A percentile compares a stretch with the other conserved stretches of the same genome.
Evolutionary conservation across 1,140 invertebrate genomes (phyloP).

Genomic region (Coboldia fuscipes): DNA sequence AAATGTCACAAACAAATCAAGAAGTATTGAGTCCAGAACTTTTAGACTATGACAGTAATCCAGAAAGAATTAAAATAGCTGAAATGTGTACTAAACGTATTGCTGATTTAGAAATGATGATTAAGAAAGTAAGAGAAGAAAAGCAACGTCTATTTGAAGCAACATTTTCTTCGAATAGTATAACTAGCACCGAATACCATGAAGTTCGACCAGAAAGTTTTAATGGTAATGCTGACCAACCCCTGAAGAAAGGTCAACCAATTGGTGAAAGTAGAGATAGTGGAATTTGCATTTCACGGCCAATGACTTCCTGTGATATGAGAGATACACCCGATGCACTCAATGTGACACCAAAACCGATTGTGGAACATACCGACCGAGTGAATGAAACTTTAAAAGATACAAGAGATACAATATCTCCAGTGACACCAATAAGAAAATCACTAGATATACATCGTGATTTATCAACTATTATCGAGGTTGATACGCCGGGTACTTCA

Average conservation of each 20-base stretch:
- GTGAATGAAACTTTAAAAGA: no score
- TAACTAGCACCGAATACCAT: constrained; percentile 6
- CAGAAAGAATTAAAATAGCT: constrained; percentile 11
- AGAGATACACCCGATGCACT: constrained; percentile 3
- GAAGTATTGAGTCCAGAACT: background rate
- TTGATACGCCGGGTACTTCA: constrained; percentile 17
- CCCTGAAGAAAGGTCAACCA: constrained; percentile 12
- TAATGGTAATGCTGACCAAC: background rate
- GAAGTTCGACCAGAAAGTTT: constrained; percentile 6
- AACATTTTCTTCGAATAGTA: constrained; percentile 16
- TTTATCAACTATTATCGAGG: constrained; percentile 17
- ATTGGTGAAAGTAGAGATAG: constrained; percentile 16
- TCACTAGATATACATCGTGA: constrained; percentile 16
- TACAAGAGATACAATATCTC: no score
- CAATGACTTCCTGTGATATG: constrained; percentile 11
- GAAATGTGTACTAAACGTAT: constrained; percentile 18
- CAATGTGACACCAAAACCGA: constrained; percentile 3
- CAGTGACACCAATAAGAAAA: no score
- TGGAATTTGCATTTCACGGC: constrained; percentile 15
- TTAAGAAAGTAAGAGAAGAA: constrained; percentile 16
- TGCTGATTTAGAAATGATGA: constrained; percentile 14
- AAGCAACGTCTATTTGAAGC: constrained; percentile 17
- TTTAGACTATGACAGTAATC: background rate
- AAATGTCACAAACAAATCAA: background rate
- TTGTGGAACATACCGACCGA: no score